Evolutionary conservation across 2,113 vertebrate species (phyloP), one percentile per base, ranked within the genome.

Genomic region (Pelusios castaneus): DNA sequence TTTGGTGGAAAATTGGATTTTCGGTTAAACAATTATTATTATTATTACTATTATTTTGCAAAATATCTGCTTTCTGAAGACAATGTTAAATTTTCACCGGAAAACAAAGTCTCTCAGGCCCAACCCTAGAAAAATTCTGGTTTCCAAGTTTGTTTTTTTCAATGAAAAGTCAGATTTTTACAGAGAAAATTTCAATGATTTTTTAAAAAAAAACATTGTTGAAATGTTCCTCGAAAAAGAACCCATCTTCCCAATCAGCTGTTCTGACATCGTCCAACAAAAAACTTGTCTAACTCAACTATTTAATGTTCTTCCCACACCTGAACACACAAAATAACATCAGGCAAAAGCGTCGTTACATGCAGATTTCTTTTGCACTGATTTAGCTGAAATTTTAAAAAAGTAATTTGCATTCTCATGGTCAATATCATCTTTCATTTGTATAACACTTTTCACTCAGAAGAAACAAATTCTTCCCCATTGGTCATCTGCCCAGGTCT

Each of bases 231-330:
- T 60, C 14, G 47, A n/a, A 80, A 91, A 95, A 95, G 82, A 58
- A 89, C 91, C 89, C 92, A 75, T 78, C 3, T 41, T 34, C 90
- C 81, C 86, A 85, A 94, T 90, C 95, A 85, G 86, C 84, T 85
- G 75, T 93, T 88, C 11, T 4, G 24, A 80, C 34, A 63, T 95
- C 60, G 38, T 67, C 41, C 55, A 91, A 41, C 75, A 75, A 60
- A 82, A 24, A 88, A 84, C 93, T 96, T 97, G 41, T 54, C 29
- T 94, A 84, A 84, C 75, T 94, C 49, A 94, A 90, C 95, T 91
- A 58, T 88, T 10, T 78, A 80, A 25, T 31, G 91, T 73, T 94
- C 29, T 43, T 87, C 92, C 80, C 89, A 60, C 54, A 93, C 73
- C 16, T 47, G 51, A 87, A 94, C 45, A 63, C 58, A 86, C 1